Evolutionary conservation across 2,797 vertebrate genomes (phyloP), one percentile per base, ranked within the genome.

Genomic region (Thamnophis elegans): DNA sequence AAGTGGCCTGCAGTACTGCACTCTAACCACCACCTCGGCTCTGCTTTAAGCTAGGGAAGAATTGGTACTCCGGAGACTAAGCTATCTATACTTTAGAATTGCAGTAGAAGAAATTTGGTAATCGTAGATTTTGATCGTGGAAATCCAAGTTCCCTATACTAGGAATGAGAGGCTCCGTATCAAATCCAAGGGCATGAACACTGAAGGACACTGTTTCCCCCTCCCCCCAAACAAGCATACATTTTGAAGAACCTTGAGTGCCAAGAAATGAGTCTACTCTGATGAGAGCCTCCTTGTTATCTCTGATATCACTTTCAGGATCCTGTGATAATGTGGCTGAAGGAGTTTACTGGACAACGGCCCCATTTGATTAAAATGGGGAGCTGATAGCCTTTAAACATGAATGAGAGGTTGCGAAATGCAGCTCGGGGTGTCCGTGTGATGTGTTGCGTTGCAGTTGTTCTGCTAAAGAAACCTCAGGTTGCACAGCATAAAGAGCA

Each of bases 401-500:
- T 51, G 1, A 93, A 92, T 92, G 90, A 56, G 10, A 85, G 85
- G 93, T 96, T 93, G 56, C 42, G 90, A 93, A 85, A 90, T 62
- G 59, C 13, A 73, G 55, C 56, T 94, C 3, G 90, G 28, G n/a
- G n/a, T n/a, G n/a, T n/a, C n/a, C 32, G 51, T 86, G 62, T 88
- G 91, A 56, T 2, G 1, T 22, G 11, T 88, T 92, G 65, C 82
- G 16, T 16, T 16, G n/a, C 82, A 92, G 54, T 73, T 1, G 0
- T 90, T 92, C 93, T 55, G 91, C 92, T 42, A 94, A 93, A 95
- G 93, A 26, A 93, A 95, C 90, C 14, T 0, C 5, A 89, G 94
- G 68, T 91, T 94, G 86, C 55, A 88, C 91, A 87, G 95, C 93
- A 93, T 87, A 95, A 92, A 94, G 92, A 94, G 88, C 91, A 73